phyloP scores from a whole-genome alignment of 2,888 invertebrate genomes.

The Agrypnus murinus region DNA sequence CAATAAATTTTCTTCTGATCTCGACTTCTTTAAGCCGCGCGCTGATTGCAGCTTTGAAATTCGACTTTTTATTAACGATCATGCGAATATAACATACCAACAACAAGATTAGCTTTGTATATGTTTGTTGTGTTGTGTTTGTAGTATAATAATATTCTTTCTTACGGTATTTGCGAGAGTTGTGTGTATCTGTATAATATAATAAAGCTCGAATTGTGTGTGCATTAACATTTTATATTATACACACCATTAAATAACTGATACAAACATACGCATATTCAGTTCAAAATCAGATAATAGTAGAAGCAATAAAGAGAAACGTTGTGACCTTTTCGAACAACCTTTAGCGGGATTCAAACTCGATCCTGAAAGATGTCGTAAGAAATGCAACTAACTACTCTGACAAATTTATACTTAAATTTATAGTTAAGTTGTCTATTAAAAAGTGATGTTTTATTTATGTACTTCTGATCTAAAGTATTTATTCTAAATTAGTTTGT shows the following conservation, averaged over 20 bases:
- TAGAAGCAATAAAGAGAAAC: slow-evolving; percentile 51
- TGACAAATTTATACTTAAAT: slow-evolving; percentile 53
- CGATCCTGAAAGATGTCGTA: slow-evolving; percentile 41
- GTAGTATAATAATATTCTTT: slow-evolving; percentile 18
- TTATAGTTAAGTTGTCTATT: background rate
- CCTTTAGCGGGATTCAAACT: slow-evolving; percentile 53
- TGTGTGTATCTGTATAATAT: no score
- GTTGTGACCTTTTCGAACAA: slow-evolving; percentile 46
- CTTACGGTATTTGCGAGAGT: slow-evolving; percentile 37
- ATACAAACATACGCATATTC: slow-evolving; percentile 36
- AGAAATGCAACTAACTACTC: slow-evolving; percentile 49
- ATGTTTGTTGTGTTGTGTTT: slow-evolving; percentile 1
- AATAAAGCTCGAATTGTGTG: slow-evolving; percentile 23
- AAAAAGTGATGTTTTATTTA: no score
- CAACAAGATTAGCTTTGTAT: slow-evolving; percentile 21
- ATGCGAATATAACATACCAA: slow-evolving; percentile 6
- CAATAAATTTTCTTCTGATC: slow-evolving; percentile 10
- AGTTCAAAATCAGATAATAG: slow-evolving; percentile 42
- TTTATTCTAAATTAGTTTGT: no score
- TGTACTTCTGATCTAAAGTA: no score
- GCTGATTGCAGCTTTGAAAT: slow-evolving; percentile 15
- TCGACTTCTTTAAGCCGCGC: background rate
- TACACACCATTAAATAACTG: slow-evolving; percentile 37
- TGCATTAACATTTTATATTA: slow-evolving; percentile 42
- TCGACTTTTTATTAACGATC: slow-evolving; percentile 21